Evolutionary conservation across 2,888 invertebrate species (phyloP), one percentile per base, ranked within the genome.

Genomic region (Adelognathus sp.): DNA sequence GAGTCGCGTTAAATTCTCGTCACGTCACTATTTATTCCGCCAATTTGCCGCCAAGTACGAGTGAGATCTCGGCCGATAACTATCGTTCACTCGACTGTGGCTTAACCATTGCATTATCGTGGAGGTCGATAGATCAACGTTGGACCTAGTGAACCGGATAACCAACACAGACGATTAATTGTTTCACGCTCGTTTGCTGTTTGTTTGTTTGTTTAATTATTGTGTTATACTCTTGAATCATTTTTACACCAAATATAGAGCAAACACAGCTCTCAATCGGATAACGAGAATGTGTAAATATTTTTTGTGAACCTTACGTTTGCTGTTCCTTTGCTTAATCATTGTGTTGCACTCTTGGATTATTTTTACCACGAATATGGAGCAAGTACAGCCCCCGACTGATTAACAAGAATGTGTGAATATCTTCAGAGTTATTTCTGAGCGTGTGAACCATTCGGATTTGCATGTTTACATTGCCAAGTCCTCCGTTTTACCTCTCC

Each of bases 1-100:
- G 58, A 74, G 66, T 67, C 79, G 79, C 79, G 79, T 78, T 81
- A 75, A 81, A 81, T 78, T 79, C 78, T 75, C 70, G 82, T 81
- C 81, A 82, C 83, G 83, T 84, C 80, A 82, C 81, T 83, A 84
- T 84, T 85, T 85, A 85, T 85, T 82, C 82, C 77, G 80, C 81
- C 84, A 85, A 85, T 83, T 84, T 84, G 84, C 83, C 82, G 82
- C 81, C 82, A 80, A 84, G 79, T 83, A 81, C 71, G 67, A n/a
- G 67, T 71, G 73, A 82, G 84, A 84, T 83, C 80, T 64, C 63
- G 78, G 11, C 0, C 83, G 84, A 84, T 84, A 84, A 83, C 77
- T 72, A 76, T 75, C 58, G 72, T 66, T 76, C 63, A 64, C 64
- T 72, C 75, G 54, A 69, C 69, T n/a, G n/a, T n/a, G n/a, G n/a